These are phyloP conservation scores for Limnodromus scolopaceus DNA, from an alignment of 2,797 vertebrate species.

Conservation along the genomic window DNA sequence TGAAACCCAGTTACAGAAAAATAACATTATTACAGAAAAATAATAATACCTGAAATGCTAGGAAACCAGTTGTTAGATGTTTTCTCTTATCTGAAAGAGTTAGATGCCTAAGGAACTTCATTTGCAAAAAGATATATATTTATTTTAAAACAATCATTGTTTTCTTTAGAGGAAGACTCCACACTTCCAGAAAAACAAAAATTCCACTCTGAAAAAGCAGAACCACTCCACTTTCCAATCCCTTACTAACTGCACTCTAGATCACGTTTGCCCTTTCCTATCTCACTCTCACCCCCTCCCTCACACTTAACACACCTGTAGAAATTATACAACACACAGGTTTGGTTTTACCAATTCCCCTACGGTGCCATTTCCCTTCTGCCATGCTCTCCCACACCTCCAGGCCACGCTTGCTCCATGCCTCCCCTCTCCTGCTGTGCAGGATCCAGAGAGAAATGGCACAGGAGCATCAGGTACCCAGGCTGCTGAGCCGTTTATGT, in stretches of 20 bases:
- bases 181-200: not conserved
- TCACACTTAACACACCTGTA: not conserved
- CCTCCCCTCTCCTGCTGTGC: not conserved
- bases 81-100: not conserved
- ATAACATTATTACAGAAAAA: not conserved
- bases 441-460: rapidly evolving
- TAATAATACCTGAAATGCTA: not conserved
- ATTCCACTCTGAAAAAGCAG: not conserved
- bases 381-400: rapidly evolving
- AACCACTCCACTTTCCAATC: not conserved
- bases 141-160: not conserved
- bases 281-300: not conserved
- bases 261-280: not conserved
- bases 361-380: not conserved
- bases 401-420: rapidly evolving
- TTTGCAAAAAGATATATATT: not conserved
- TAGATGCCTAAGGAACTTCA: not conserved
- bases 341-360: not conserved
- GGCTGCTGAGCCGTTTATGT: rapidly evolving
- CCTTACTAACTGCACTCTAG: not conserved
- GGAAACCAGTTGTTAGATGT: not conserved
- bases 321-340: rapidly evolving
- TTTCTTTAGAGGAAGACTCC: not conserved
- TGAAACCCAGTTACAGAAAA: not conserved
- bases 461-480: rapidly evolving